Conservation (phyloP, 1,140 invertebrate genomes). For the Penaeus indicus region DNA sequence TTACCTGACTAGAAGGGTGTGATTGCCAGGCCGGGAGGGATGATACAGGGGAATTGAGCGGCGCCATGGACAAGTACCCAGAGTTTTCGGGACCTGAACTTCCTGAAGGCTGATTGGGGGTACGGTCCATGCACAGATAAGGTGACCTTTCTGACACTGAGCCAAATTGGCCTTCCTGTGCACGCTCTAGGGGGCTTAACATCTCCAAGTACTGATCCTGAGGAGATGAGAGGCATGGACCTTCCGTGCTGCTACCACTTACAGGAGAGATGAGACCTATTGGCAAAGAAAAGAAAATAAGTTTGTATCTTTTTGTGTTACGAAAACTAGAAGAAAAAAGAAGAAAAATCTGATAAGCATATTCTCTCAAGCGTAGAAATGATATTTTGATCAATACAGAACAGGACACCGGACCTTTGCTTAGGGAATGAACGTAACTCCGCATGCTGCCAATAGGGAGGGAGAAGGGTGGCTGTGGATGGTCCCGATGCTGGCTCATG, state of each 20-base stretch:
- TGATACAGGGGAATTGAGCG: conserved; percentile 50
- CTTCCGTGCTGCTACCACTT: conserved; percentile 47
- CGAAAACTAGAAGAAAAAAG: too few species aligned
- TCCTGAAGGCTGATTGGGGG: conserved; percentile 14
- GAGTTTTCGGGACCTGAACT: conserved; percentile 34
- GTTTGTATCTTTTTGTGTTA: background rate
- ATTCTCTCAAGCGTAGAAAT: too few species aligned
- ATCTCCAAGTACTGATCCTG: conserved; percentile 50
- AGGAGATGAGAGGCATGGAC: conserved; percentile 45
- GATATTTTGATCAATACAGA: too few species aligned
- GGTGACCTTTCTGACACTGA: conserved; percentile 13
- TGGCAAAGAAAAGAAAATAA: background rate
- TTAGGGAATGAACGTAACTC: background rate
- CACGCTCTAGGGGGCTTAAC: conserved; percentile 37
- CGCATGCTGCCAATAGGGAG: conserved; percentile 47
- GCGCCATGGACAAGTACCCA: conserved; percentile 49
- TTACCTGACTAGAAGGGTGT: conserved; percentile 57
- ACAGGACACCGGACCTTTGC: conserved; percentile 6
- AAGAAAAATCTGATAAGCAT: too few species aligned
- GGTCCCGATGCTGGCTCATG: conserved; percentile 7
- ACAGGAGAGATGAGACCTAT: conserved; percentile 51
- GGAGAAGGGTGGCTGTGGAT: conserved; percentile 44
- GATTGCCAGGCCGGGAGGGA: conserved; percentile 43
- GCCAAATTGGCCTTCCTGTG: background rate
- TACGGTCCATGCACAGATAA: conserved; percentile 42